Base-by-base conservation (phyloP, 2,888 invertebrate species). In the Cataglyphis cursor region DNA sequence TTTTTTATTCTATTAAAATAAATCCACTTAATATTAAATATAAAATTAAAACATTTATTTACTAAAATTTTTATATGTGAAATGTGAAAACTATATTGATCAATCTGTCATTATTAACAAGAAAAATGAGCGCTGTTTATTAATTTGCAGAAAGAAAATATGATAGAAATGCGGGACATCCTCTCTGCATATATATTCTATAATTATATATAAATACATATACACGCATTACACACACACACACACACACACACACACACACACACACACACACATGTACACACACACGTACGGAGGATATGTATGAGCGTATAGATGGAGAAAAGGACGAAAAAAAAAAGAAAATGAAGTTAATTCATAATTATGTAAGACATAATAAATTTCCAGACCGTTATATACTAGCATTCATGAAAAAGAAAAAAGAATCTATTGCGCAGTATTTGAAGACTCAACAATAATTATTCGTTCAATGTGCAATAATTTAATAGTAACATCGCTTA, bases 401-500 rank as follows among this genome's bases (percentile, higher is more conserved):
- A 72, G 28, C 57, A 31, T 78, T 78, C 31, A 12, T 48, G 38
- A 83, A 73, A 66, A 68, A 73, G 15, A 81, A 21, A 61, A 82
- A 64, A 82, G 62, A 31, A 59, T 81, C 81, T 89, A 85, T 89
- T 89, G 88, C 88, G 89, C 88, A 87, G 86, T 90, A 91, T 87
- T 88, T 90, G 90, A 90, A 83, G 87, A 85, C 90, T 85, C 57
- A 91, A 88, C 87, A 88, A 86, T 91, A 90, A 93, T 92, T 87
- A 90, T 93, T 92, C 90, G 88, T 93, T 93, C 89, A 91, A 93
- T 92, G 93, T 93, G 93, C 93, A 93, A 93, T 93, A 93, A 93
- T 90, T 91, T 89, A 90, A 90, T 82, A 85, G 85, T 91, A 91
- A 89, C 85, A 86, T 87, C 81, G 89, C 90, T 88, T 89, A 87